A percentile compares a stretch with the other conserved stretches of the same genome.
phyloP scores from a whole-genome alignment of 2,797 vertebrate species.

The Sebastes matsubarae region DNA sequence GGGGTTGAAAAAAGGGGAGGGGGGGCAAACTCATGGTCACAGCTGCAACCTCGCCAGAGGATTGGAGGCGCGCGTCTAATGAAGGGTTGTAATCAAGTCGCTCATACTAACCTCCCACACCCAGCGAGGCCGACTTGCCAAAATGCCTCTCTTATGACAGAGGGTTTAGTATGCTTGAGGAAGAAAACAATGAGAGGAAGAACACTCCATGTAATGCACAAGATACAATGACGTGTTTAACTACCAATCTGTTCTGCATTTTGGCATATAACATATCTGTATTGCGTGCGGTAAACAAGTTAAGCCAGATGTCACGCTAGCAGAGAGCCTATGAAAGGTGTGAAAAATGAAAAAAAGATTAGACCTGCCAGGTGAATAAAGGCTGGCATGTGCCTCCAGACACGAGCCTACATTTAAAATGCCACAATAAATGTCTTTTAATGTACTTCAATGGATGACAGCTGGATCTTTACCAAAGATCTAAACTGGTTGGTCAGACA shows the following conservation, averaged over 20 bases:
- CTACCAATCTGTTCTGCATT: conserved; percentile 50
- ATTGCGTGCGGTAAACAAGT: conserved; percentile 10
- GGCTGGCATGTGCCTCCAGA: neutral
- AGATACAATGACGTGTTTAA: conserved; percentile 29
- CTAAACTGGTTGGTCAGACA: conserved; percentile 4
- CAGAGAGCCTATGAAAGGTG: neutral
- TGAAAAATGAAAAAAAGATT: neutral
- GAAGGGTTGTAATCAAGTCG: conserved; percentile 77
- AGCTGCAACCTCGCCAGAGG: conserved; percentile 72
- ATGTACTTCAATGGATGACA: neutral
- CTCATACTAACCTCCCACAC: conserved; percentile 71
- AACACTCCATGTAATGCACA: conserved; percentile 19
- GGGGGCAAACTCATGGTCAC: conserved; percentile 59
- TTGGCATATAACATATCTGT: conserved; percentile 17
- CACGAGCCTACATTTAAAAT: neutral
- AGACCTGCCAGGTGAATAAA: conserved; percentile 11
- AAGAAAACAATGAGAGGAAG: conserved; percentile 42
- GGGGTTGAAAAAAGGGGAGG: conserved; percentile 27
- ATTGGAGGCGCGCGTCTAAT: conserved; percentile 65
- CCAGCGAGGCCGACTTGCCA: conserved; percentile 61
- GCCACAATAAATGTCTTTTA: conserved; percentile 9
- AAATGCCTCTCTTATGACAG: conserved; percentile 70
- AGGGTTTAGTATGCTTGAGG: conserved; percentile 14
- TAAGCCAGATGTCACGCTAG: conserved; percentile 33
- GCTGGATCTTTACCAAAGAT: conserved; percentile 12